A percentile compares a stretch with the other conserved stretches of the same genome.
Evolutionary conservation across 2,888 invertebrate species (phyloP).

Genomic region (Drosophila fungiperda): DNA sequence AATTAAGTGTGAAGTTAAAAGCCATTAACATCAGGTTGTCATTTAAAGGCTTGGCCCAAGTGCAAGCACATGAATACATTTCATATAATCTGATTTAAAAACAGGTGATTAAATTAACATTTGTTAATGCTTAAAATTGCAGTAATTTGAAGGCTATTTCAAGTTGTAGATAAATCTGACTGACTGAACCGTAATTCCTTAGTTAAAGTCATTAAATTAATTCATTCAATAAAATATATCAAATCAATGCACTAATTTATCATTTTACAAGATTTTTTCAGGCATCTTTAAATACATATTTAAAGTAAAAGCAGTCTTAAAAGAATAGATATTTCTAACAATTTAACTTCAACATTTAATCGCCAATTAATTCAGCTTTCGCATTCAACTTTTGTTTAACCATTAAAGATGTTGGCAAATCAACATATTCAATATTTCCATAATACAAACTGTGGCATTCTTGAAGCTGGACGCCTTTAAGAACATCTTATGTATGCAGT

Average conservation of each 20-base stretch:
- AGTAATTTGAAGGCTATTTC: background rate
- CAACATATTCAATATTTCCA: conserved; percentile 18
- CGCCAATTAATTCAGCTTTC: background rate
- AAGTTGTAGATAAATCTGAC: background rate
- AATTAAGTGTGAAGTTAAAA: conserved; percentile 47
- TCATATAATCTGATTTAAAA: background rate
- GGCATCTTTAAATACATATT: background rate
- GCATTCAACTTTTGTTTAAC: background rate
- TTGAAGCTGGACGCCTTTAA: conserved; percentile 49
- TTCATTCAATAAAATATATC: background rate
- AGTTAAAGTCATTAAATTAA: background rate
- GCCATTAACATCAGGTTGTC: conserved; percentile 10
- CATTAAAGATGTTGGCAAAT: conserved; percentile 8
- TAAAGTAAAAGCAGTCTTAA: background rate
- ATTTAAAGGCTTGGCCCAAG: background rate
- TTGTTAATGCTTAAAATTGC: background rate
- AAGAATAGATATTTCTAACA: background rate
- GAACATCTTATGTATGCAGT: conserved; percentile 28
- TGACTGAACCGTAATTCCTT: background rate
- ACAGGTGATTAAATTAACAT: background rate
- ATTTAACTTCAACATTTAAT: background rate
- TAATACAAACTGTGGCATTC: background rate
- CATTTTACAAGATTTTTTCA: background rate
- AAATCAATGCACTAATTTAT: background rate
- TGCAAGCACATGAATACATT: background rate